Evolutionary conservation across 1,140 invertebrate genomes (phyloP).

Genomic region (Tyrophagus putrescentiae): DNA sequence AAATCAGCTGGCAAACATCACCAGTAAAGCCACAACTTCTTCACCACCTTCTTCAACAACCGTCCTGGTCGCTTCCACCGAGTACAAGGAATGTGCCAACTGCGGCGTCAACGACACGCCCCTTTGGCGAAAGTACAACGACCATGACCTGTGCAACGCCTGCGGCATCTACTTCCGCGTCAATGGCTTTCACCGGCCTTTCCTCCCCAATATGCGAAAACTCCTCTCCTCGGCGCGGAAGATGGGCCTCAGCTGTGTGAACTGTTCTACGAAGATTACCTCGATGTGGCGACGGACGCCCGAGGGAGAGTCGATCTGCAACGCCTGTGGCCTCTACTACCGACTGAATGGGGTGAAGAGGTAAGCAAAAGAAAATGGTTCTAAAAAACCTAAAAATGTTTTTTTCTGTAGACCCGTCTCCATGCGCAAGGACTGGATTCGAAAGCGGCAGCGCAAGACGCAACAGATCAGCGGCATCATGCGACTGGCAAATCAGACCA

Average conservation of each 20-base stretch:
- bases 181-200: conserved; percentile 73
- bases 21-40: too few species aligned
- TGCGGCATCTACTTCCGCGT: conserved; percentile 76
- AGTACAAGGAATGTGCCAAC: conserved; percentile 17
- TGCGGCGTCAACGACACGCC: background rate
- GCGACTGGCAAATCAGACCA: background rate
- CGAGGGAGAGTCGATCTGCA: conserved; percentile 94
- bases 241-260: conserved; percentile 11
- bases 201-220: conserved; percentile 25
- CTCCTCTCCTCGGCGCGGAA: background rate
- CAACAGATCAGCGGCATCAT: conserved; percentile 10
- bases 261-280: background rate
- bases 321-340: conserved; percentile 93
- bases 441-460: background rate
- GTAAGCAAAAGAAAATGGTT: background rate
- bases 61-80: too few species aligned
- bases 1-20: too few species aligned
- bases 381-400: background rate
- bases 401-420: background rate
- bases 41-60: too few species aligned
- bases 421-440: conserved; percentile 11
- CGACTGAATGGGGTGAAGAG: conserved; percentile 4
- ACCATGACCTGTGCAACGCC: conserved; percentile 95
- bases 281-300: conserved; percentile 47
- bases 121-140: conserved; percentile 59